Percentiles rank a stretch among this genome's conserved stretches.
These are phyloP conservation scores for Macrotis lagotis DNA, from an alignment of 2,113 vertebrate genomes.

Conservation along the genomic window DNA sequence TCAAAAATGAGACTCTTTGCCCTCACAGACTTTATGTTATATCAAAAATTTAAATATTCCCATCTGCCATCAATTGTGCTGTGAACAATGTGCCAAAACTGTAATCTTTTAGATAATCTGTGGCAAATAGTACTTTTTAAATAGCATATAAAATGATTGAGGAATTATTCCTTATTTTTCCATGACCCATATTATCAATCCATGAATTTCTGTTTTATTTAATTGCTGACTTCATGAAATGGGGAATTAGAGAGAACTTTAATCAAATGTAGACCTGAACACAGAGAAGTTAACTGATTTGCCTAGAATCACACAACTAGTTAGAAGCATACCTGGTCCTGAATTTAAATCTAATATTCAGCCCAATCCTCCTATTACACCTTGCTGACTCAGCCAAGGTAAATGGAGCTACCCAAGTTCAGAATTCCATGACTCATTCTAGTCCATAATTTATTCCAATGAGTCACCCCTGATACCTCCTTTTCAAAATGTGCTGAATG, in stretches of 20 bases:
- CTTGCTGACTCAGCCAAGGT: constrained; percentile 14
- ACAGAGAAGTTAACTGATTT: constrained; percentile 33
- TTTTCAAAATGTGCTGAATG: constrained; percentile 4
- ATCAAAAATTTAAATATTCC: background rate
- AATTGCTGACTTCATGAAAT: background rate
- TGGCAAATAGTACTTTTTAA: background rate
- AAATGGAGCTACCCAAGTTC: constrained; percentile 13
- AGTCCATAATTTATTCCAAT: constrained; percentile 32
- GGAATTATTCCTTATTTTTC: background rate
- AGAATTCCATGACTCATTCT: constrained; percentile 7
- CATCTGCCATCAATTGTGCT: background rate
- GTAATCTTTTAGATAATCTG: background rate
- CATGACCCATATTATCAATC: background rate
- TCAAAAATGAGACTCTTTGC: background rate
- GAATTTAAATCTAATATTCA: background rate
- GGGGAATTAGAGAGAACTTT: background rate
- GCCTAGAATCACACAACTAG: constrained; percentile 2
- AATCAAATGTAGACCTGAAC: background rate
- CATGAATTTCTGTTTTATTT: background rate
- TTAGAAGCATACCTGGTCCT: background rate
- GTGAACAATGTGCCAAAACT: background rate
- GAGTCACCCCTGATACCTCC: background rate
- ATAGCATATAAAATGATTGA: background rate
- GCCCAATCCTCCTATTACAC: background rate
- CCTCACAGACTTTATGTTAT: background rate